These are phyloP conservation scores for Odocoileus virginianus DNA, from an alignment of 2,113 vertebrate genomes.

Conservation along the genomic window DNA sequence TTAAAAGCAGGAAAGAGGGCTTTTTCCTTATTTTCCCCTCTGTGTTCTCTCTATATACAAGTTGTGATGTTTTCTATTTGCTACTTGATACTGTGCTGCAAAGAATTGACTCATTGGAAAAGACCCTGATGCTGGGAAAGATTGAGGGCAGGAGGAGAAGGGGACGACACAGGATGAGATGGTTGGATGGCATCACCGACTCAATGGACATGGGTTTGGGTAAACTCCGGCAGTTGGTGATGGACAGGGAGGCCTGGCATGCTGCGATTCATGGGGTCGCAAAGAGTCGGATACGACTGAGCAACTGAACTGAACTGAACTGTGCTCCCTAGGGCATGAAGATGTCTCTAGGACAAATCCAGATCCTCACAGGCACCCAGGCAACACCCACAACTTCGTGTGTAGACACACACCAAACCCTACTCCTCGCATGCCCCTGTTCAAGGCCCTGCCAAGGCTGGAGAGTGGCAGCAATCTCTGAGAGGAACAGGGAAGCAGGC, in stretches of 20 bases:
- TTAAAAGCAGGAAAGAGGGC: not conserved
- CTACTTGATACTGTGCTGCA: not conserved
- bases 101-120: too few species aligned
- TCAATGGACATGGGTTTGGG: too few species aligned
- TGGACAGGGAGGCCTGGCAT: too few species aligned
- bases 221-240: too few species aligned
- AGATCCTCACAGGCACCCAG: not conserved
- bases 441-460: not conserved
- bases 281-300: too few species aligned
- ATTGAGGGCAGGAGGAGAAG: too few species aligned
- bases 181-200: too few species aligned
- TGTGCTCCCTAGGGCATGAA: not conserved
- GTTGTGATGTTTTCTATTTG: not conserved
- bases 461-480: not conserved
- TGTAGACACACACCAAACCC: not conserved
- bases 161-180: too few species aligned
- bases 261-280: too few species aligned
- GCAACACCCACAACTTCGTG: not conserved
- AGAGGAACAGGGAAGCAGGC: not conserved
- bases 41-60: not conserved
- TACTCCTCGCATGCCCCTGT: not conserved
- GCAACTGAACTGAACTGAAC: too few species aligned
- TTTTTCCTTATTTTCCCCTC: not conserved
- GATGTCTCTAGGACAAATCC: not conserved
- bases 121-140: too few species aligned